A percentile compares a stretch with the other conserved stretches of the same genome.
Evolutionary conservation across 2,113 vertebrate genomes (phyloP).

Genomic region (Pica pica): DNA sequence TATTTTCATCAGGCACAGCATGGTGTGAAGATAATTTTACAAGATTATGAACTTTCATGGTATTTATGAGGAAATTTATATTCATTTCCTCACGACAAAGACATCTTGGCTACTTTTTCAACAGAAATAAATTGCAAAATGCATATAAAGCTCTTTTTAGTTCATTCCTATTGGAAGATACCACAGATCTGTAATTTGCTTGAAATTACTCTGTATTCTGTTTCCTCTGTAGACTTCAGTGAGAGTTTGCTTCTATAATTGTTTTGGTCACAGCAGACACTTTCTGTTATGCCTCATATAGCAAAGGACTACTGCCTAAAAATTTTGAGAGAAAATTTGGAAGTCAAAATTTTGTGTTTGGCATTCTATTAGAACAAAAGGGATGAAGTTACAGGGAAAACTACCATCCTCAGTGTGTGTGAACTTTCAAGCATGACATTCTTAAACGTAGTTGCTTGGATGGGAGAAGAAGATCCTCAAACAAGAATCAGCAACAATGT

Average conservation of each 20-base stretch:
- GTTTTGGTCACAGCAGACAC: background rate
- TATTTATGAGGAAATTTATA: background rate
- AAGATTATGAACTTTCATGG: background rate
- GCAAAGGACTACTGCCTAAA: background rate
- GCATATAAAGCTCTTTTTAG: background rate
- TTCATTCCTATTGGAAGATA: background rate
- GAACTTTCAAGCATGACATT: background rate
- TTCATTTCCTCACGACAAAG: background rate
- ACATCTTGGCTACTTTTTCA: background rate
- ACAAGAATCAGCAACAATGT: background rate
- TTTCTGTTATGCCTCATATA: background rate
- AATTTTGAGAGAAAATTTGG: background rate
- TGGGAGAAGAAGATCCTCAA: background rate
- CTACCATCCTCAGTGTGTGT: background rate
- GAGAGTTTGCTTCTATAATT: background rate
- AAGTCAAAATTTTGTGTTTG: background rate
- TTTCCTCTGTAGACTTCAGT: background rate
- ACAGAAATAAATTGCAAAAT: background rate
- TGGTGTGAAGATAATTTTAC: background rate
- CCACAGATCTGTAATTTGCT: background rate
- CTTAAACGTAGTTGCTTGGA: background rate
- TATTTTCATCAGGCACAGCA: background rate
- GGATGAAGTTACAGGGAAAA: background rate
- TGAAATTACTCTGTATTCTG: background rate
- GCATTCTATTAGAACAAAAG: background rate